Base-by-base conservation (phyloP, 2,888 invertebrate genomes). In the Resseliella maxima region DNA sequence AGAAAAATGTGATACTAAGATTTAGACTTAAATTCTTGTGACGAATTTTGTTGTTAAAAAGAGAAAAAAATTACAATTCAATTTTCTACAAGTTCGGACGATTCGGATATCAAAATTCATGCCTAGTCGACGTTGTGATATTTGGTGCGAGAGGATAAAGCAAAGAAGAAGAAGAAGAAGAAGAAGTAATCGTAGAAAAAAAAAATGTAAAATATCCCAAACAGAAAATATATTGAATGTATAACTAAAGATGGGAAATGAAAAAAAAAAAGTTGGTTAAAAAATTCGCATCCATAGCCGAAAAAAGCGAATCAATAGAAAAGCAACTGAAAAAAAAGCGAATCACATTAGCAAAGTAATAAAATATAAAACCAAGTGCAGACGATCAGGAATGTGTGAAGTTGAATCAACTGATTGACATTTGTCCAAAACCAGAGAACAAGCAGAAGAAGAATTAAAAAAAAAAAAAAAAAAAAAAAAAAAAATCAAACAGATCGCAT, bases 351-450 rank as follows among this genome's bases (percentile, higher is more conserved):
- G 72, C 72, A 72, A 72, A 72, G 72, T 15, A 72, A 72, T 72
- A 72, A 72, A 72, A 72, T 24, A 59, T n/a, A n/a, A n/a, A n/a
- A n/a, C n/a, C n/a, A 59, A 72, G 72, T 72, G 72, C 31, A 72
- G 72, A 72, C 31, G 72, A 72, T 72, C 72, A 72, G 72, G 72
- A 72, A 72, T 72, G 72, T 72, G 72, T 72, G 72, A 72, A 72
- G 72, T 18, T 72, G 72, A 72, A 72, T 72, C 72, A 72, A 72
- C 72, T 72, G 31, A 35, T 72, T 72, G 72, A 72, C 72, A 72
- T 72, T 72, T 72, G 72, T 18, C 72, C 72, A 72, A 72, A 12
- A 31, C 8, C 8, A 50, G 18, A 50, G 18, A 15, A n/a, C n/a
- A n/a, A n/a, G n/a, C n/a, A n/a, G n/a, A n/a, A n/a, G n/a, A n/a